Evolutionary conservation across 1,140 invertebrate species (phyloP).

Genomic region (Notospermus geniculatus): DNA sequence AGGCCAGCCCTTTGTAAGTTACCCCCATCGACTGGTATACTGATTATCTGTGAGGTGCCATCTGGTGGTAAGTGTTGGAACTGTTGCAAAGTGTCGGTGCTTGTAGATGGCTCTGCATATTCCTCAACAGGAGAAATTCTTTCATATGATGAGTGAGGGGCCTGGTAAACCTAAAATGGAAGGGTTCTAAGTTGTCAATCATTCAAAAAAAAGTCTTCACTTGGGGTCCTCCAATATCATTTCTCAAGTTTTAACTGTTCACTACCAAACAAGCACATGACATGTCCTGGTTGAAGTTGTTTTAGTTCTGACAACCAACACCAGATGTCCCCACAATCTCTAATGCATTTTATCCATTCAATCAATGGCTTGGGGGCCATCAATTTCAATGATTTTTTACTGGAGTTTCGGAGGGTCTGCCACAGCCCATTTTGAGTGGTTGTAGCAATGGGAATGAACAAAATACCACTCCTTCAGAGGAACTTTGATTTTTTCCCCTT

Average conservation of each 20-base stretch:
- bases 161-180: constrained; percentile 1
- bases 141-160: constrained; percentile 3
- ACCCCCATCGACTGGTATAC: background rate
- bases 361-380: background rate
- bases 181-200: background rate
- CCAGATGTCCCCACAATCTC: too few species aligned
- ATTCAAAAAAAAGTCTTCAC: too few species aligned
- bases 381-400: background rate
- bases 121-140: constrained; percentile 3
- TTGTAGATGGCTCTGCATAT: constrained; percentile 6
- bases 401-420: background rate
- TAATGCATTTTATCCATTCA: background rate
- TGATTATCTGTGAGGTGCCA: constrained; percentile 6
- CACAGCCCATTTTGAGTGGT: background rate
- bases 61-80: constrained; percentile 4
- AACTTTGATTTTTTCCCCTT: background rate
- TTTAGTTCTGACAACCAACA: too few species aligned
- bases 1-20: background rate
- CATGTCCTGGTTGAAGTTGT: too few species aligned
- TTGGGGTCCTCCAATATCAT: too few species aligned
- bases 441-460: background rate
- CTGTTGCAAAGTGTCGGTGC: constrained; percentile 3
- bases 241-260: too few species aligned
- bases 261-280: too few species aligned
- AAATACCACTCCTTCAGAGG: background rate